Percentiles rank a stretch among this genome's conserved stretches.
Conservation (phyloP, 2,113 vertebrate genomes). For the Podarcis raffonei region DNA sequence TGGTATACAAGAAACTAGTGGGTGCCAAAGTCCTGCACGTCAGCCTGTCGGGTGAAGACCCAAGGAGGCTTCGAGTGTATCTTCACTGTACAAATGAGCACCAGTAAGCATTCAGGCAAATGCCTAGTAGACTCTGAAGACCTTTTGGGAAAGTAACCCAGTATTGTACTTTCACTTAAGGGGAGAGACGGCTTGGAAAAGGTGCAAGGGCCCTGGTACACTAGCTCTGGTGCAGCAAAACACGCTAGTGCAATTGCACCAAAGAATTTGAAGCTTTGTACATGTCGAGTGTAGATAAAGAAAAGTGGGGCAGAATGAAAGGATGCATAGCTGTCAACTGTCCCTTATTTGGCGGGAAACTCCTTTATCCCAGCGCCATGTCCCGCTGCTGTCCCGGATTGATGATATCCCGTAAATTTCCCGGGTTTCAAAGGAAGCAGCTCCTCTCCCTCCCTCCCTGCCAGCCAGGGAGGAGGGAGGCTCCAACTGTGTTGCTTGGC, state of each 20-base stretch:
- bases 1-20: constrained; percentile 91
- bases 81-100: constrained; percentile 86
- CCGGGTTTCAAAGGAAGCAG: too few species aligned
- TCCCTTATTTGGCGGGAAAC: too few species aligned
- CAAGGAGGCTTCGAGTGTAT: constrained; percentile 81
- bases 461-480: too few species aligned
- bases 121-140: not conserved
- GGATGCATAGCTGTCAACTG: too few species aligned
- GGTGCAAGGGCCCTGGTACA: not conserved
- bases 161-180: not conserved
- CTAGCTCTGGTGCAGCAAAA: not conserved
- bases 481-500: too few species aligned
- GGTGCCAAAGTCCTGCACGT: constrained; percentile 84
- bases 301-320: not conserved
- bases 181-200: not conserved
- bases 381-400: too few species aligned
- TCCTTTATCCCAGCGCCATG: too few species aligned
- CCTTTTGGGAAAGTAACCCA: not conserved
- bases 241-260: too few species aligned
- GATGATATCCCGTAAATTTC: too few species aligned
- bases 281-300: not conserved
- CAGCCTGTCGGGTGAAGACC: constrained; percentile 3
- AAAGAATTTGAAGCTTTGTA: not conserved
- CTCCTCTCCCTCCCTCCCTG: too few species aligned
- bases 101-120: constrained; percentile 75